Evolutionary conservation across 2,888 invertebrate genomes (phyloP), one percentile per base, ranked within the genome.

Genomic region (Glyphotaelius pellucidus): DNA sequence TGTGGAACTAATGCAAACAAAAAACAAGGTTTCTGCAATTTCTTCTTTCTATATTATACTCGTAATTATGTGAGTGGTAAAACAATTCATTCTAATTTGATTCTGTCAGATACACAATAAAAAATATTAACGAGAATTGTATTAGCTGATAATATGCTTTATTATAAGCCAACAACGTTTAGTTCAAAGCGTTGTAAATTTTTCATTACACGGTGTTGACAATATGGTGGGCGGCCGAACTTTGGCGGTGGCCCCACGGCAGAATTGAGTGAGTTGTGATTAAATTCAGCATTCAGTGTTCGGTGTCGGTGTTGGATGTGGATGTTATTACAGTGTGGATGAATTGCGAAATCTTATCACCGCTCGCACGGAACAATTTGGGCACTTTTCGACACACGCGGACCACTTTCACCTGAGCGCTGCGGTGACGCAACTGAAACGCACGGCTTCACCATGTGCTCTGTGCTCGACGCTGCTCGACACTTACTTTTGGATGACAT

Each of bases 381-480:
- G 87, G 31, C 88, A 67, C 31, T 67, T 52, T 42, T 87, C 88
- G 35, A 67, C 88, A 88, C 88, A 67, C 67, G 31, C 87, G 67
- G 25, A 31, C 88, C 88, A 88, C 88, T 88, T 88, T 88, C 88
- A 67, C 86, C 47, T 52, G 52, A 42, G 87, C 85, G 19, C 85
- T 19, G 38, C 87, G 67, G 32, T 88, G 88, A 88, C 88, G 88
- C 32, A 88, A 88, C 67, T 25, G 88, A 88, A 86, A 88, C 67
- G 67, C 67, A 9, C 87, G 52, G 30, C 87, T n/a, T 80, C 84
- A 84, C 85, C 85, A 85, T 38, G 35, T 38, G 80, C 80, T 81
- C 85, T 38, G 35, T 38, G 80, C 80, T 81, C 85, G 85, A 35
- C n/a, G 42, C 15, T 31, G 9, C 25, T 67, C 25, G 19, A n/a